These are phyloP conservation scores for Steatocranus sp. DNA, from an alignment of 2,797 vertebrate genomes.

Conservation along the genomic window DNA sequence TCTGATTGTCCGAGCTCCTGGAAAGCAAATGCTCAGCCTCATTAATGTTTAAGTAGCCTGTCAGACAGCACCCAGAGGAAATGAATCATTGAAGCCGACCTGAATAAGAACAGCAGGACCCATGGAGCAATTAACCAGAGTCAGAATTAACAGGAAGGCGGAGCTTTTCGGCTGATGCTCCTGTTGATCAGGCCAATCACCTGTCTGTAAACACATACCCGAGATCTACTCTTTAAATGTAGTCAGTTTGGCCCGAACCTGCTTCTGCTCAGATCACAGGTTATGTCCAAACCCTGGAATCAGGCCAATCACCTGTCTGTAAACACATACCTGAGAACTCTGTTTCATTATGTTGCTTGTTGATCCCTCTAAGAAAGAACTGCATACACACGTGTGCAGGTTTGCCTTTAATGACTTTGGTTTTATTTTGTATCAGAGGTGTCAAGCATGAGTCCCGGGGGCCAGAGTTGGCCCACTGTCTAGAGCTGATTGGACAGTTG, in stretches of 20 bases:
- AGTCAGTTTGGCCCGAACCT: neutral
- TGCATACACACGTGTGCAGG: neutral
- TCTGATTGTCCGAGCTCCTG: neutral
- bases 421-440: neutral
- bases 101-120: neutral
- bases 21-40: neutral
- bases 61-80: neutral
- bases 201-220: neutral
- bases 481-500: neutral
- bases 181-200: neutral
- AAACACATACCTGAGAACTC: neutral
- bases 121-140: neutral
- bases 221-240: neutral
- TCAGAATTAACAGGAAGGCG: neutral
- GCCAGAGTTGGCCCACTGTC: neutral
- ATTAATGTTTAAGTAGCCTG: slow-evolving; percentile 4
- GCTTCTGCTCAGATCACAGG: neutral
- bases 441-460: neutral
- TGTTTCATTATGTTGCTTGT: neutral
- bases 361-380: neutral
- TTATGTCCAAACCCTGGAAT: neutral
- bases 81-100: slow-evolving; percentile 6
- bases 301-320: neutral
- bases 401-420: neutral
- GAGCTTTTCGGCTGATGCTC: neutral